Base-by-base conservation (phyloP, 53 echinoderm and acorn worm species). In the Holothuria leucospilota region DNA sequence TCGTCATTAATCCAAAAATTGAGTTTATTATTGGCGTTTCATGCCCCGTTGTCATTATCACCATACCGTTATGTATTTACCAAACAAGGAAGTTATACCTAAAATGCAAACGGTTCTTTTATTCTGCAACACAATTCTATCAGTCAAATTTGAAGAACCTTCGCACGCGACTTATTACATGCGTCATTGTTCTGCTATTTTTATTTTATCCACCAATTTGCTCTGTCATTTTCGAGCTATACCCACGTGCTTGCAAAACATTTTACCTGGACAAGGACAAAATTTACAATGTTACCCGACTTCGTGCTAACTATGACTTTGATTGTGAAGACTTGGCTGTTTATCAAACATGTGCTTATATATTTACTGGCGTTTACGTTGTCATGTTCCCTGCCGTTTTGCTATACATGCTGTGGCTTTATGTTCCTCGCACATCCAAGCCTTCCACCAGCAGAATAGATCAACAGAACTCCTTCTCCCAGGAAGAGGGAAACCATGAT, bases 231-330 rank as follows among this genome's bases (percentile, higher is more conserved):
- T 83, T 91, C 20, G 64, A 38, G 5, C 63, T 94, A 6, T 75
- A 91, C 59, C 91, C 94, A 13, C 28, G 64, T 14, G 74, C 88
- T 10, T 94, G 94, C 77, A 42, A 91, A 13, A 18, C 42, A 15
- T 94, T 91, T 53, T 62, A 67, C 51, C 30, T 94, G 12, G 86
- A 88, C 66, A 82, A 91, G 14, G 25, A 68, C 20, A 30, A 15
- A 1, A 13, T 25, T 1, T 59, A 42, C 24, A 59, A 27, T 9
- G 52, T 61, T 25, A 69, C 63, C 8, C 72, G 88, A 42, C 69
- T 91, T 21, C 64, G 91, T 39, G 82, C 86, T 27, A 88, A 94
- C 64, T 94, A 84, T 86, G 85, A 88, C 21, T 77, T 88, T 21
- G 74, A 83, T 27, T 94, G 94, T 62, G 23, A 71, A 21, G 78